phyloP scores from a whole-genome alignment of 2,113 vertebrate species.

The Callopanchax toddi region DNA sequence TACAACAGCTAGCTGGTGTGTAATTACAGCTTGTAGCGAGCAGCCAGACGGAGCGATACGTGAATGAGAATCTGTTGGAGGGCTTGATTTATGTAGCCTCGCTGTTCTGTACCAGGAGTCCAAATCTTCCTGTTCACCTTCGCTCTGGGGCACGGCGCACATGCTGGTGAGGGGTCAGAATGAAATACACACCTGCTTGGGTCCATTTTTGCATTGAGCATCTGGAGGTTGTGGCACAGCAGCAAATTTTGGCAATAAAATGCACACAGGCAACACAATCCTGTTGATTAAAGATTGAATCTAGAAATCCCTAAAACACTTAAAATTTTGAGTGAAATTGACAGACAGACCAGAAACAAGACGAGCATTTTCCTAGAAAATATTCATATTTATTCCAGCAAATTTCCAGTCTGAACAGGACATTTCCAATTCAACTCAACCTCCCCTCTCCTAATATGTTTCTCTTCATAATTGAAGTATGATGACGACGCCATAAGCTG shows the following conservation, averaged over 20 bases:
- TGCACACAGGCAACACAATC: too few species aligned
- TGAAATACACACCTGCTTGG: background rate
- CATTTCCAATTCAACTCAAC: constrained; percentile 32
- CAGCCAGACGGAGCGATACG: constrained; percentile 88
- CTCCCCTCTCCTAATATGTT: constrained; percentile 59
- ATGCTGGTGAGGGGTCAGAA: background rate
- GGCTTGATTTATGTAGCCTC: constrained; percentile 91
- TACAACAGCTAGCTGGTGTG: constrained; percentile 85
- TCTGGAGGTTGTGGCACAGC: too few species aligned
- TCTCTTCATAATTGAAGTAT: constrained; percentile 77
- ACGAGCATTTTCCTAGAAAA: too few species aligned
- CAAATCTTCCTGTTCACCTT: constrained; percentile 89
- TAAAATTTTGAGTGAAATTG: too few species aligned
- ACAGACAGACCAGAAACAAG: background rate
- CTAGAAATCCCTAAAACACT: too few species aligned
- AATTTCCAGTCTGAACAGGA: constrained; percentile 7
- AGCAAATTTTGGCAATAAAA: too few species aligned
- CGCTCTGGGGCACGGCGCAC: constrained; percentile 73
- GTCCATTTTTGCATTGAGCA: too few species aligned
- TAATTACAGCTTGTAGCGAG: constrained; percentile 95
- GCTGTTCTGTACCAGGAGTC: constrained; percentile 82
- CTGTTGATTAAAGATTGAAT: too few species aligned
- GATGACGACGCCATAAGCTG: constrained; percentile 73
- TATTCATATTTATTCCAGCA: background rate
- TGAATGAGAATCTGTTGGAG: constrained; percentile 86